Conservation (phyloP, 1,140 invertebrate species). For the Hesperophylax magnus region DNA sequence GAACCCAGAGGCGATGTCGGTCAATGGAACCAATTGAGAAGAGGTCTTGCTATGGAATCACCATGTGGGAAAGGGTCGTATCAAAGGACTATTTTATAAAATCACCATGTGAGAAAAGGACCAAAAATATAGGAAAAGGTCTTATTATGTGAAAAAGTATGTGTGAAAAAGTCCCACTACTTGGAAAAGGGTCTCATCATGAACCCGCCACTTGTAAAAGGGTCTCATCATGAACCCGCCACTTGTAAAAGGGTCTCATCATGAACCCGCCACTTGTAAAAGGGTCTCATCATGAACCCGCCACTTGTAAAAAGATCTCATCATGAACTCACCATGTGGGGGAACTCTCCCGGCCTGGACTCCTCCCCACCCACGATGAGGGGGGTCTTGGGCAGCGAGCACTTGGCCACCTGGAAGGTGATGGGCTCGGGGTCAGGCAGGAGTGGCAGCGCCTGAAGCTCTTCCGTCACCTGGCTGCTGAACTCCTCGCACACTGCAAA, state of each 20-base stretch:
- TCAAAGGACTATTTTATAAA: no score
- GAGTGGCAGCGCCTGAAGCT: constrained; percentile 14
- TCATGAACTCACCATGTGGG: constrained; percentile 48
- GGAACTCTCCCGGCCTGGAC: constrained; percentile 45
- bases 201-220: constrained; percentile 47
- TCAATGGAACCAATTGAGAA: no score
- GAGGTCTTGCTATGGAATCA: background rate
- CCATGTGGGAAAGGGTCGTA: background rate
- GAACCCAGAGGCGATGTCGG: no score
- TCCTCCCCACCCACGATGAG: constrained; percentile 51
- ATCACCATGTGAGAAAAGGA: no score
- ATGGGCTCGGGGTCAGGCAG: constrained; percentile 27
- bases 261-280: no score
- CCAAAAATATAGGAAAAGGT: no score
- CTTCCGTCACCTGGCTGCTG: background rate
- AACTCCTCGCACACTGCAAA: constrained; percentile 42
- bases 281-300: background rate
- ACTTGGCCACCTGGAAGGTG: constrained; percentile 24
- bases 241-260: no score
- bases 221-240: background rate
- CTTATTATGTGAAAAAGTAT: no score
- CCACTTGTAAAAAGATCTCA: background rate
- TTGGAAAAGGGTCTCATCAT: background rate
- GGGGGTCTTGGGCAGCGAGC: constrained; percentile 14
- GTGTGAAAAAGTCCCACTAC: no score